Percentiles rank a stretch among this genome's conserved stretches.
Conservation (phyloP, 23 tunicate species). For the Ciona savignyi region DNA sequence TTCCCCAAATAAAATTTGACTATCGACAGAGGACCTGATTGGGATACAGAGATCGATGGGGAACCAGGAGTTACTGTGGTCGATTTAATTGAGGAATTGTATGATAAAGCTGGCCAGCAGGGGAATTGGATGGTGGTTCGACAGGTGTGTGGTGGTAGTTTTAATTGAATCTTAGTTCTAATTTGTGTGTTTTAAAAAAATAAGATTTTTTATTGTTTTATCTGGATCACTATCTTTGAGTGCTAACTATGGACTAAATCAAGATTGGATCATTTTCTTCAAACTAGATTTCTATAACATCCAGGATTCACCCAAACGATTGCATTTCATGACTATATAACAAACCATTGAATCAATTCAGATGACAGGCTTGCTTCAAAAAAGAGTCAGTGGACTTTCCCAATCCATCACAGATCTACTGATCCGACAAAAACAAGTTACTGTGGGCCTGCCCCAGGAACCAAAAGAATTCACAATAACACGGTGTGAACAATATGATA, state of each 20-base stretch:
- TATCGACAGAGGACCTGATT: constrained; percentile 45
- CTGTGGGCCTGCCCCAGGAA: constrained; percentile 86
- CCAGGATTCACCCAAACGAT: too few relatives aligned
- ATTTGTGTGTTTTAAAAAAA: too few relatives aligned
- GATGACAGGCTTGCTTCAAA: constrained; percentile 70
- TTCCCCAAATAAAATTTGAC: too few relatives aligned
- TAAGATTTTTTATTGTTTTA: too few relatives aligned
- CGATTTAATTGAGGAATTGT: constrained; percentile 76
- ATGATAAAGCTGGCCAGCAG: constrained; percentile 62
- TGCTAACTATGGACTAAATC: too few relatives aligned
- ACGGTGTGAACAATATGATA: constrained; percentile 25
- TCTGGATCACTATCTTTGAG: too few relatives aligned
- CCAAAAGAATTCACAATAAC: constrained; percentile 72
- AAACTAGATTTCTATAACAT: too few relatives aligned
- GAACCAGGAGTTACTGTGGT: constrained; percentile 13
- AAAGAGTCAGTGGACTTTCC: constrained; percentile 52
- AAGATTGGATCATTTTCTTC: too few relatives aligned
- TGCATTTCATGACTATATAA: too few relatives aligned
- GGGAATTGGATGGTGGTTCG: constrained; percentile 85
- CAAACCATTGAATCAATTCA: not conserved
- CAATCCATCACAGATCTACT: constrained; percentile 83
- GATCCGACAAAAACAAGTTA: constrained; percentile 89
- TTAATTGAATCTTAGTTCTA: too few relatives aligned
- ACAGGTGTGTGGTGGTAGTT: too few relatives aligned
- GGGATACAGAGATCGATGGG: constrained; percentile 62